These are phyloP conservation scores for Pachycephus smyrnensis DNA, from an alignment of 2,888 invertebrate species.

Conservation along the genomic window DNA sequence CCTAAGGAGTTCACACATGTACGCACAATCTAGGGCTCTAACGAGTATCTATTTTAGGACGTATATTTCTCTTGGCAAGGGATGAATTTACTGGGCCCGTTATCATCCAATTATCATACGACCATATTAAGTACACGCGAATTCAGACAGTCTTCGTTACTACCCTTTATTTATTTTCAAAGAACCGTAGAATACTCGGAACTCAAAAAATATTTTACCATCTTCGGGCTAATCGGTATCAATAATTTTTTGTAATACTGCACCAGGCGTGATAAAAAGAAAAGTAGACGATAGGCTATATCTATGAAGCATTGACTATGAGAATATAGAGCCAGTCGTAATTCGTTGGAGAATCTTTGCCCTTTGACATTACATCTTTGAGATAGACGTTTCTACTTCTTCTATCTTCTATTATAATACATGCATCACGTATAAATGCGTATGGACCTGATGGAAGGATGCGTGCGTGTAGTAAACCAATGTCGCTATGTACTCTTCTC, in stretches of 20 bases:
- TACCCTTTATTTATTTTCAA: too few relatives aligned
- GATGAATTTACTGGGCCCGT: not conserved
- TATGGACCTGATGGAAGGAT: not conserved
- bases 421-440: not conserved
- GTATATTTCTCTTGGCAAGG: not conserved
- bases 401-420: not conserved
- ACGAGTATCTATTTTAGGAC: not conserved
- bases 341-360: conserved; percentile 31
- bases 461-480: not conserved
- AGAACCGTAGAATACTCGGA: not conserved
- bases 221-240: not conserved
- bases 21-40: not conserved
- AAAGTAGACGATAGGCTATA: not conserved
- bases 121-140: not conserved
- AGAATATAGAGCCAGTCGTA: not conserved
- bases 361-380: conserved; percentile 29
- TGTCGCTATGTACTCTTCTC: not conserved
- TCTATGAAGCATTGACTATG: not conserved
- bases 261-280: not conserved
- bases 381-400: conserved; percentile 1
- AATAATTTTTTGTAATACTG: not conserved
- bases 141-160: not conserved
- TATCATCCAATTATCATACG: not conserved
- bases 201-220: not conserved
- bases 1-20: conserved; percentile 2